These are phyloP conservation scores for Pachycephala philippinensis DNA, from an alignment of 2,113 vertebrate genomes.

Conservation along the genomic window DNA sequence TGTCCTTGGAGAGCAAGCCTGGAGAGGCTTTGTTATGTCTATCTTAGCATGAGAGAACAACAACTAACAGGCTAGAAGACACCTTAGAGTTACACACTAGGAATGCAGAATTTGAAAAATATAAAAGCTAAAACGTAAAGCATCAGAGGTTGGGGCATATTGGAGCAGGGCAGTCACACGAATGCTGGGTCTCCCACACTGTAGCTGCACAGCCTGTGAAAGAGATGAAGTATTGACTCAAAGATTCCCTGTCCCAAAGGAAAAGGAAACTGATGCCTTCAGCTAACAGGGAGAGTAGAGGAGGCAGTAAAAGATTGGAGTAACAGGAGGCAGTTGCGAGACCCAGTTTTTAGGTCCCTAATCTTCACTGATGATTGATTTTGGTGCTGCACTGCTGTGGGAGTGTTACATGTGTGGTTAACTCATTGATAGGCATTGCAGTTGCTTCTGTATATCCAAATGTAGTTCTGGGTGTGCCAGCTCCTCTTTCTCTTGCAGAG, in stretches of 20 bases:
- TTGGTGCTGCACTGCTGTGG: not conserved
- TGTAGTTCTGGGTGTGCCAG: accelerated
- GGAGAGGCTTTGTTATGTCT: no score
- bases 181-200: not conserved
- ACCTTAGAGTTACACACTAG: no score
- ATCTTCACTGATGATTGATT: not conserved
- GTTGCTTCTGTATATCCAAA: not conserved
- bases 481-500: not conserved
- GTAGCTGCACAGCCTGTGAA: not conserved
- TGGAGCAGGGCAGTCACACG: not conserved
- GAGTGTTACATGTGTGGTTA: not conserved
- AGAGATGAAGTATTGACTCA: not conserved
- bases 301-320: not conserved
- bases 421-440: accelerated
- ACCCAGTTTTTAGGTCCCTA: not conserved
- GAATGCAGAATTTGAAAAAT: no score
- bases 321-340: not conserved
- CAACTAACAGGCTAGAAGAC: no score
- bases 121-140: no score
- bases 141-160: accelerated
- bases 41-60: no score
- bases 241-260: not conserved
- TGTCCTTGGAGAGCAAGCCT: no score
- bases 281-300: not conserved
- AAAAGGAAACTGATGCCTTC: not conserved